Percentiles rank a stretch among this genome's conserved stretches.
phyloP scores from a whole-genome alignment of 1,140 invertebrate species.

The Apis dorsata region DNA sequence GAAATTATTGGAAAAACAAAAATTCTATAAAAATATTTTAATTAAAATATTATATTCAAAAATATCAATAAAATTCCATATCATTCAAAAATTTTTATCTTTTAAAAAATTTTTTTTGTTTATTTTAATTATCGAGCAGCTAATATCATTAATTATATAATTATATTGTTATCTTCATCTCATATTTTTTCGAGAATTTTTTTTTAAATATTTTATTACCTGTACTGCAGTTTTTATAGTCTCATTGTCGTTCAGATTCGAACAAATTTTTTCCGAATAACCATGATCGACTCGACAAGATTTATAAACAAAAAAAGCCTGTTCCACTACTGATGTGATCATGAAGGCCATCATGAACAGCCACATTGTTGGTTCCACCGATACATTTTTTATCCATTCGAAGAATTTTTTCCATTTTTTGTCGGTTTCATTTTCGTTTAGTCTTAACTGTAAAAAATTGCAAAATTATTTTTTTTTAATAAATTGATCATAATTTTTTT shows the following conservation, averaged over 20 bases:
- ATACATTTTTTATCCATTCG: conserved; percentile 75
- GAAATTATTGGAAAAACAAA: too few species aligned
- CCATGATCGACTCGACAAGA: conserved; percentile 86
- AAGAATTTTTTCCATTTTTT: conserved; percentile 31
- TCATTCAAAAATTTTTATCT: too few species aligned
- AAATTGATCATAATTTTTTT: background rate
- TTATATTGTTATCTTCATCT: background rate
- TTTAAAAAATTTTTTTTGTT: background rate
- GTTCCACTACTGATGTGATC: conserved; percentile 88
- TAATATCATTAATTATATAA: too few species aligned
- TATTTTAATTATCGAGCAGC: background rate
- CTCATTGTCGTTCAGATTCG: conserved; percentile 81
- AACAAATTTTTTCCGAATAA: conserved; percentile 83
- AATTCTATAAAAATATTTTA: too few species aligned
- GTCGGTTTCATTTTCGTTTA: too few species aligned
- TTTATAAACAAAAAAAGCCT: conserved; percentile 87
- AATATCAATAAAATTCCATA: too few species aligned
- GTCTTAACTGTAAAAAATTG: background rate
- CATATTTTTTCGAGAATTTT: background rate
- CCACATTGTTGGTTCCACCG: conserved; percentile 89
- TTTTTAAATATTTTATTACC: conserved; percentile 69
- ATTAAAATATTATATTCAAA: too few species aligned
- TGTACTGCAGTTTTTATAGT: conserved; percentile 84
- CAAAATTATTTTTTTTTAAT: background rate
- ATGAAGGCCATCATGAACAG: conserved; percentile 90